phyloP scores from a whole-genome alignment of 2,113 vertebrate species.

The Ochotona curzoniae region DNA sequence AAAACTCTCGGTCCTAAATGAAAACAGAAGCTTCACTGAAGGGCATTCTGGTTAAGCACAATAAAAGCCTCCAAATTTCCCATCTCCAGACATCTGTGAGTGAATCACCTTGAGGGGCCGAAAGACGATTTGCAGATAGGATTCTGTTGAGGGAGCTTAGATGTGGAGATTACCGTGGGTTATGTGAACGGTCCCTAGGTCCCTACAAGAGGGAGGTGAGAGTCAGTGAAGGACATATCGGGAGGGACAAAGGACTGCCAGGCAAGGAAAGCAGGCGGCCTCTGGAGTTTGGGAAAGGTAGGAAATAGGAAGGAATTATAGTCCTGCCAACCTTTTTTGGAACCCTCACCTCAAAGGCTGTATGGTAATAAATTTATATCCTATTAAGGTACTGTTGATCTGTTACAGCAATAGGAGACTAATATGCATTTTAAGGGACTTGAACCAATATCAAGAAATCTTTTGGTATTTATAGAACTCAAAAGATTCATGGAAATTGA shows the following conservation, averaged over 20 bases:
- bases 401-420: neutral
- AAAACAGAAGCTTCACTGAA: neutral
- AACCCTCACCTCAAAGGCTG: neutral
- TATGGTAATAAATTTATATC: neutral
- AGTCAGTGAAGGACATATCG: neutral
- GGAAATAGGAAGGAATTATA: neutral
- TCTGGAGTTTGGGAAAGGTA: neutral
- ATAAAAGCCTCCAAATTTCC: too few species aligned
- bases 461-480: neutral
- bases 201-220: neutral
- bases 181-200: neutral
- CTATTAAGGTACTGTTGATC: neutral
- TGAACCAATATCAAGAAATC: neutral
- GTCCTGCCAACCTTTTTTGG: neutral
- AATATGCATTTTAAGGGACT: neutral
- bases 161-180: neutral
- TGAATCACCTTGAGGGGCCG: neutral
- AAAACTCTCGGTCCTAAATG: neutral
- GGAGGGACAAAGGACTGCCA: neutral
- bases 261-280: neutral
- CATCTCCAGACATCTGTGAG: neutral
- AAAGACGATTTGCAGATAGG: neutral
- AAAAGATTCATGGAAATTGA: too few species aligned
- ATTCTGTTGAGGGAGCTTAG: neutral
- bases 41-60: neutral